Conservation (phyloP, 2,888 invertebrate genomes). For the Arctia plantaginis region DNA sequence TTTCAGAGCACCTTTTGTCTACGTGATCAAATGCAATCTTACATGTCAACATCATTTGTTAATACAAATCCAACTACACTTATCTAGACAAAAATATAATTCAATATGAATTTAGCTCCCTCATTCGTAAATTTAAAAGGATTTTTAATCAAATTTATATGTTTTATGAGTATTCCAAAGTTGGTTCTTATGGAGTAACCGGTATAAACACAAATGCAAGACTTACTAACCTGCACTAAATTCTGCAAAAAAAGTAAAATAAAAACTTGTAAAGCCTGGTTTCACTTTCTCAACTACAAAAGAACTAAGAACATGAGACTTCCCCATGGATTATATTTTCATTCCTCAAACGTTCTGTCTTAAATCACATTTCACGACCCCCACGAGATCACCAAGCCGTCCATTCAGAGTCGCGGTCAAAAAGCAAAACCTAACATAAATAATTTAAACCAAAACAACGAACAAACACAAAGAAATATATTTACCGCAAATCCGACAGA, state of each 20-base stretch:
- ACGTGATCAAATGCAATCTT: neutral
- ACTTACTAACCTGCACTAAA: neutral
- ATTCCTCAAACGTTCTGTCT: slow-evolving; percentile 6
- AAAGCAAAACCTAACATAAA: slow-evolving; percentile 24
- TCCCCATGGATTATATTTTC: neutral
- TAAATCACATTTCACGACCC: slow-evolving; percentile 23
- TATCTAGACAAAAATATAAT: too few species aligned
- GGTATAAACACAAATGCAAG: too few species aligned
- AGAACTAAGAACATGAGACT: neutral
- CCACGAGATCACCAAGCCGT: slow-evolving; percentile 17
- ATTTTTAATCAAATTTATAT: too few species aligned
- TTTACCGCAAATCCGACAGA: slow-evolving; percentile 33
- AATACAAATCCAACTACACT: neutral
- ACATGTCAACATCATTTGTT: neutral
- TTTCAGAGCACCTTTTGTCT: neutral
- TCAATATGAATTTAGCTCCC: too few species aligned
- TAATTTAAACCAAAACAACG: slow-evolving; percentile 26
- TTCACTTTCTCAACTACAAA: neutral
- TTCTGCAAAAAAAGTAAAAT: neutral
- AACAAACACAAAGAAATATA: slow-evolving; percentile 22
- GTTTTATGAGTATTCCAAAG: too few species aligned
- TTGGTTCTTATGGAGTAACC: neutral
- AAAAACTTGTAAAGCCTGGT: too few species aligned
- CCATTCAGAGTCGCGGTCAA: slow-evolving; percentile 14
- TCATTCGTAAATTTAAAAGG: too few species aligned